Evolutionary conservation across 2,113 vertebrate species (phyloP), one percentile per base, ranked within the genome.

Genomic region (Heterotilapia buettikoferi): DNA sequence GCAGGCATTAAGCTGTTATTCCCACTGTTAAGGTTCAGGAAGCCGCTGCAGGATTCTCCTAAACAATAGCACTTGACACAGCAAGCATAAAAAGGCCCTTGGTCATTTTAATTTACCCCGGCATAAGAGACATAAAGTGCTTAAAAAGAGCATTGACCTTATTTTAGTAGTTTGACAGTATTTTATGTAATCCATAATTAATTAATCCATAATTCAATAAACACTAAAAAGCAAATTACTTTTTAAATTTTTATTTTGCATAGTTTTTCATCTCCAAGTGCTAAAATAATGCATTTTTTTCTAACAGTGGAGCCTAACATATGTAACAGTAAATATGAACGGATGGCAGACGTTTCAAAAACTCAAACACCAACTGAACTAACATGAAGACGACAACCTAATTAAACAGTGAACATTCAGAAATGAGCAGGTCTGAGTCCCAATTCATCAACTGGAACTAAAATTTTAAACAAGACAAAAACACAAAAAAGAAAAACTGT

Each of bases 101-200:
- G 10, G 21, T 56, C 4, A 56, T 56, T 24, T 16, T 7, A 57
- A 57, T 26, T 5, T 26, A 13, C 21, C 11, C 6, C 2, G 3
- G 54, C 21, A 56, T 13, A 13, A 56, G 21, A 26, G 4, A 12
- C 0, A 7, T 57, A 57, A 57, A 57, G 21, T 2, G 12, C 54
- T 57, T 57, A 57, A 57, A 57, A 12, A 54, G 52, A 21, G 2
- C n/a, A 3, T 16, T 61, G 13, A 61, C 14, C 26, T 2, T 61
- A 18, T 61, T 61, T 31, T 18, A 59, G 26, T 9, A 31, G 57
- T 59, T 59, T 2, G 14, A 59, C 3, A 31, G 26, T 61, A 31
- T 31, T 31, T 59, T 31, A 9, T 31, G 26, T 6, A 31, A 31
- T 18, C 26, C 13, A 59, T 16, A 0, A 59, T 61, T 61, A n/a